Base-by-base conservation (phyloP, 1,140 invertebrate genomes). In the Cherax destructor region DNA sequence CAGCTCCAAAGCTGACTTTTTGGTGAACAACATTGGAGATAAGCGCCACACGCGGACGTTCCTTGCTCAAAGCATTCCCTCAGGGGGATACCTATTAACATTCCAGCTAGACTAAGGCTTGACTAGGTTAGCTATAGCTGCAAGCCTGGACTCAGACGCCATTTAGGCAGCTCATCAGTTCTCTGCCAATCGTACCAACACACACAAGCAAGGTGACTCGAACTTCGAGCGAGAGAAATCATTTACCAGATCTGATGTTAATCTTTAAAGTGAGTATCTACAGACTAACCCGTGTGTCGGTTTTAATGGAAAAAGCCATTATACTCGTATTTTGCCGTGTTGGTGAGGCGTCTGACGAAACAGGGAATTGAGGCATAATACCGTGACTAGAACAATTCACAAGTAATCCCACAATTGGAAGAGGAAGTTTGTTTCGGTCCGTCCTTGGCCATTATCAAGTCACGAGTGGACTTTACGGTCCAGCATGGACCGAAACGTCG, bases 51-150 rank as follows among this genome's bases (percentile, higher is more conserved):
- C 56, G 13, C 61, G 24, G 47, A 56, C 61, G 24, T n/a, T 47
- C 50, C 80, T 83, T 83, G 80, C 80, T 83, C 80, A 83, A 83
- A 83, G 80, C 80, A 61, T 83, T 65, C 41, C 56, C 16, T 16
- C 9, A 59, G 56, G 56, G 52, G 11, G 30, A 61, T 10, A 61
- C 61, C n/a, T 61, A 61, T 21, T 13, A 21, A 47, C 52, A n/a
- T 83, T 83, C 52, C 52, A 21, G 65, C 21, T 69, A 69, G 65
- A 18, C 3, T 69, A 18, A 69, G 65, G 11, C 13, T 6, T 18
- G 21, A 69, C 65, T 69, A 69, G 56, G 9, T 59, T 59, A 10
- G 16, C 9, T 16, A 59, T 59, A 59, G 56, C 16, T 59, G 9
- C 56, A 59, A 59, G 9, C 56, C 56, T 16, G 13, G 21, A 6